Percentiles rank a stretch among this genome's conserved stretches.
Evolutionary conservation across 2,797 vertebrate genomes (phyloP).

Genomic region (Pseudochromis fuscus): DNA sequence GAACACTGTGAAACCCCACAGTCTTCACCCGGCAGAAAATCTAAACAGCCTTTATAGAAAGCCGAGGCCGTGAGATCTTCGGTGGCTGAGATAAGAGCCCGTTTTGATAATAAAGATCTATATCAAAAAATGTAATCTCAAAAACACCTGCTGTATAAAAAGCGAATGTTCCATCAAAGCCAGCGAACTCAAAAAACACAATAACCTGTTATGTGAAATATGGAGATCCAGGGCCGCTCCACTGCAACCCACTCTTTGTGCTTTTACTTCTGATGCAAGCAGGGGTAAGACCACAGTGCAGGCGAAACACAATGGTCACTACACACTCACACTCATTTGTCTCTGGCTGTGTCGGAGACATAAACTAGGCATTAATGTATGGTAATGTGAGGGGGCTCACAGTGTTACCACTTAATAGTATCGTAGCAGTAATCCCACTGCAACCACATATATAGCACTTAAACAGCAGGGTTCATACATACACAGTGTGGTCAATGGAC

Average conservation of each 20-base stretch:
- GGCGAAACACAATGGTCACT: conserved; percentile 30
- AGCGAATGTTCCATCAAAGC: conserved; percentile 49
- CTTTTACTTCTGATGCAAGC: conserved; percentile 75
- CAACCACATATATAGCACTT: not conserved
- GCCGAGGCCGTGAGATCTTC: conserved; percentile 17
- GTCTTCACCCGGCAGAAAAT: conserved; percentile 9
- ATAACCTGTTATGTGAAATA: conserved; percentile 49
- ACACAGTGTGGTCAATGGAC: not conserved
- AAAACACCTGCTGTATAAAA: conserved; percentile 39
- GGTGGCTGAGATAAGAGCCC: conserved; percentile 37
- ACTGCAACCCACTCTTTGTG: conserved; percentile 1
- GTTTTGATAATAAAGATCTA: conserved; percentile 37
- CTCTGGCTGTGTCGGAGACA: conserved; percentile 33
- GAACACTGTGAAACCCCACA: not conserved
- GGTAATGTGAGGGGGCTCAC: conserved; percentile 9
- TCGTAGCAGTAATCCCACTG: conserved; percentile 15
- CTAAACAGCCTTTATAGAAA: conserved; percentile 19
- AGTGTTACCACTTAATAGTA: conserved; percentile 7
- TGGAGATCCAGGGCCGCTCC: conserved; percentile 30
- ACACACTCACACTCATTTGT: conserved; percentile 31
- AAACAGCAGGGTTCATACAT: not conserved
- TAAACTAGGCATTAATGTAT: conserved; percentile 35
- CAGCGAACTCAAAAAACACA: conserved; percentile 33
- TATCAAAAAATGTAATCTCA: conserved; percentile 40
- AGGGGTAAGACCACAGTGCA: conserved; percentile 64